Base-by-base conservation (phyloP, 2,888 invertebrate genomes). In the Andricus quercusramuli region DNA sequence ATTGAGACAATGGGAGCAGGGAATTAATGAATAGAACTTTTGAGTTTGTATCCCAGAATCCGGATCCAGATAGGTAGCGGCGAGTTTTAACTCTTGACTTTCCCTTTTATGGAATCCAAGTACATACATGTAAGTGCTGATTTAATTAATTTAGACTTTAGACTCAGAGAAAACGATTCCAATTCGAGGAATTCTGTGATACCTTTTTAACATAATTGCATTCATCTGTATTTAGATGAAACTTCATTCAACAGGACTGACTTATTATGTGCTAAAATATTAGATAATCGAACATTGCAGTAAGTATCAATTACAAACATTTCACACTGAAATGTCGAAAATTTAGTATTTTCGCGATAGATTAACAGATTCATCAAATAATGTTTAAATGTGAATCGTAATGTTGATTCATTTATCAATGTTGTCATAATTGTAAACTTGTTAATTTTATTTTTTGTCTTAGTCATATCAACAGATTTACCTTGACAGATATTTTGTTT, bases 171-270 rank as follows among this genome's bases (percentile, higher is more conserved):
- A 64, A 17, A 17, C 13, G 11, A 59, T 29, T 64, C 29, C 64
- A 29, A 64, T 67, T 41, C n/a, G 41, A 22, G 41, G n/a, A 67
- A 67, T 41, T 67, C 41, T n/a, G 22, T 56, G 32, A n/a, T n/a
- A 41, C 22, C 44, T n/a, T 67, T 22, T 22, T 17, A 8, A 25
- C 2, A 8, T 15, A 47, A 44, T 22, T 68, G 47, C 25, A 68
- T 68, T 68, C 47, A 47, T 56, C n/a, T 13, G n/a, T 15, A 2
- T 15, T 56, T n/a, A 37, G n/a, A 51, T 74, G 5, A n/a, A 59
- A 74, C 74, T 59, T 29, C 74, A 74, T 56, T 74, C 56, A 59
- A 74, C 74, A 74, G 74, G 74, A 74, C 56, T 56, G 56, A 64
- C 64, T 29, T 64, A 64, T 64, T 64, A 29, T 2, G 17, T 8